Base-by-base conservation (phyloP, 2,888 invertebrate genomes). In the Cryptocheilus praepositus region DNA sequence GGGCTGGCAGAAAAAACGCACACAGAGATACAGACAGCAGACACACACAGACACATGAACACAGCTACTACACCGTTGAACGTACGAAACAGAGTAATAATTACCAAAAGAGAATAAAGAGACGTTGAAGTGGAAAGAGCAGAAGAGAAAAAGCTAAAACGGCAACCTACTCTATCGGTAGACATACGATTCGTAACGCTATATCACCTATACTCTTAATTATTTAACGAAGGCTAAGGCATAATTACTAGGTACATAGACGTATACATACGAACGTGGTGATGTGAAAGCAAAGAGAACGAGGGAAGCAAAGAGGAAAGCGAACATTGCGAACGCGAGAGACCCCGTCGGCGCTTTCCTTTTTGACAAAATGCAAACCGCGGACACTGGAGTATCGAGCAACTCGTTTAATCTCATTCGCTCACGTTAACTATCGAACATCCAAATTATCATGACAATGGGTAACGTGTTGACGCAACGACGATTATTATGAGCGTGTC, bases 131-230 rank as follows among this genome's bases (percentile, higher is more conserved):
- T 51, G 56, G 22, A 55, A 54, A 64, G 62, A 56, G 57, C 53
- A 64, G 61, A 19, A 55, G 15, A 53, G 44, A 28, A n/a, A 44
- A 53, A 22, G 64, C 60, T 63, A 28, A 16, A 58, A 65, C 55
- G 51, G 58, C 60, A 67, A 70, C 52, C 72, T 66, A 73, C 64
- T 81, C 74, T 80, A 76, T n/a, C 61, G 62, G 59, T 54, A 69
- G 61, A 77, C 72, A 72, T 61, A 77, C 46, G 60, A 77, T 78
- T 77, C 64, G 58, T 77, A 76, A 70, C 55, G 64, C 52, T 60
- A 62, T 61, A 65, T 72, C 73, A 76, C 74, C 59, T 65, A 71
- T 78, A 74, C 59, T 69, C 70, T 74, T 65, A 73, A 79, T 76
- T 72, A 74, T 76, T 73, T 67, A 72, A 73, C 63, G 53, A 77